Evolutionary conservation across 1,140 invertebrate genomes (phyloP), one percentile per base, ranked within the genome.

Genomic region (Tenebrio molitor): DNA sequence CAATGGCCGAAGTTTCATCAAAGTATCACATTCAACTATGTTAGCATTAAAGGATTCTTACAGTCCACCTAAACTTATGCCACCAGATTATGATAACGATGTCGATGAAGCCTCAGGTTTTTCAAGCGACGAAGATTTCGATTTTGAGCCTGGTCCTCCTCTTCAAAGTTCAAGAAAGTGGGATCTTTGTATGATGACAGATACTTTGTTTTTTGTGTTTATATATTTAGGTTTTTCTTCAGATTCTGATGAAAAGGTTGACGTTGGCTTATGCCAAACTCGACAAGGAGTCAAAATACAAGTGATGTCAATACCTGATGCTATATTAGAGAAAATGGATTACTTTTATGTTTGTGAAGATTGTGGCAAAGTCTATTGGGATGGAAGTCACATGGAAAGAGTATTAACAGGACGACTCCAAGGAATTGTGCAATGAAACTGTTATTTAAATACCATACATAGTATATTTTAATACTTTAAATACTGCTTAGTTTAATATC

Each of bases 311-410:
- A 75, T 90, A 70, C 86, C 87, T 10, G 19, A 80, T 0, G 80
- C 81, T 3, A 79, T 88, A 33, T 76, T 90, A 8, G 77, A 82
- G 29, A 83, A 83, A 34, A 83, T 87, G 2, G 77, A 85, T 1
- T 17, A 81, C 2, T 91, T 89, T 81, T 90, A 88, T 75, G 80
- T 90, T 21, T 92, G 91, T 78, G 84, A 87, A 46, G 75, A 78
- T 6, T 92, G 91, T 81, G 91, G 91, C 0, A 88, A 91, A 75
- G 81, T 88, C 23, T 91, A 88, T 76, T 92, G 90, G 89, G 86
- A 89, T 72, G 89, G 89, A 0, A 83, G 81, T 0, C 88, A 90
- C 76, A 85, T 86, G 72, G 85, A 87, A 17, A 76, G 81, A 41
- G 82, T 85, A 1, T 67, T 88, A 0, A 78, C 78, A 23, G 79